Base-by-base conservation (phyloP, 2,113 vertebrate genomes). In the Sporophila hypoxantha region DNA sequence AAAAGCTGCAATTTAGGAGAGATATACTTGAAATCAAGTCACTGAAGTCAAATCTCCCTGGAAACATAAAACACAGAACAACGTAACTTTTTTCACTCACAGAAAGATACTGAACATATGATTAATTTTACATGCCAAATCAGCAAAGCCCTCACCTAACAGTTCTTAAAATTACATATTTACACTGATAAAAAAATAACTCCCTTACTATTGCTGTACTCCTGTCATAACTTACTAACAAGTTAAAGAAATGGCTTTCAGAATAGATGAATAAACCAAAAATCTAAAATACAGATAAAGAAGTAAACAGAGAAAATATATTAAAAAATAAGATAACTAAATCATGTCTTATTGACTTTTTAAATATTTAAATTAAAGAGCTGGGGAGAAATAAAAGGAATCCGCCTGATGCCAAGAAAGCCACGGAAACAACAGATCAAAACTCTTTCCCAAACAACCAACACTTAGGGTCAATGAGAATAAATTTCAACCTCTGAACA, bases 21-120 rank as follows among this genome's bases (percentile, higher is more conserved):
- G 17, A 78, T 47, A 59, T 15, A 73, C n/a, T 41, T 70, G 56
- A 90, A 82, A 83, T 61, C 49, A 86, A 82, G 46, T 32, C 36
- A 88, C 22, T 83, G 30, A 89, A 94, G 68, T 59, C 26, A 1
- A 47, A 85, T 83, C 82, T 68, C 71, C 81, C 59, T 76, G 87
- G 87, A 93, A 95, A 93, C 78, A 60, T 29, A 56, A 52, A 84
- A 37, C 25, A 80, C 9, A 60, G 65, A 93, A 89, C 44, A 93
- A 59, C 7, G 1, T 16, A 83, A 49, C 29, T 60, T 87, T 41
- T 20, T 34, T 34, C 30, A 20, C 17, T 78, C 34, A 60, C 29
- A 81, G 47, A 80, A 93, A 71, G 70, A 71, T 76, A 93, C 25
- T 94, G 84, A 91, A 83, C 41, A 60, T n/a, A 42, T 11, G 14